phyloP scores from a whole-genome alignment of 1,140 invertebrate species.

The Euwallacea fornicatus region DNA sequence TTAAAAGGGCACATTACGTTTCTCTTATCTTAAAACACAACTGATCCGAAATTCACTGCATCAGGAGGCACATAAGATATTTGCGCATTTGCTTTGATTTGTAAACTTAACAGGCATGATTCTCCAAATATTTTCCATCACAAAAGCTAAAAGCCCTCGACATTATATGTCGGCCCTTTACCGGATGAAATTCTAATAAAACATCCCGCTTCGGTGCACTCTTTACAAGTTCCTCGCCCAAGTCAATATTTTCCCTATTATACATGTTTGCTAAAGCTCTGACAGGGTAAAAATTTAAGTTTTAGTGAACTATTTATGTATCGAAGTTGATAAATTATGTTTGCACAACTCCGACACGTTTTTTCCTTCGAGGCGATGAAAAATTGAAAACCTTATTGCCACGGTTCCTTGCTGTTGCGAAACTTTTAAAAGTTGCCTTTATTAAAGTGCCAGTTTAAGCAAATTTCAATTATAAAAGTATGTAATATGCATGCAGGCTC shows the following conservation, averaged over 20 bases:
- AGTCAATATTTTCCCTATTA: constrained; percentile 25
- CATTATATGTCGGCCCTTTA: neutral
- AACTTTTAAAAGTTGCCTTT: constrained; percentile 8
- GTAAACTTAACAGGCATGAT: too few relatives aligned
- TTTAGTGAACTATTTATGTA: constrained; percentile 21
- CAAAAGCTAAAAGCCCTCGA: too few relatives aligned
- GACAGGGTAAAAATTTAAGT: constrained; percentile 23
- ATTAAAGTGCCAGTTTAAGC: constrained; percentile 6
- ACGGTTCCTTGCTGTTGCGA: neutral
- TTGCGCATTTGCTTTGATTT: too few relatives aligned
- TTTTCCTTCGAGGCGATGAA: constrained; percentile 16
- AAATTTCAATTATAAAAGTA: constrained; percentile 6
- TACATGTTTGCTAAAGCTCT: constrained; percentile 20
- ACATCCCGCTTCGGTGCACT: constrained; percentile 17
- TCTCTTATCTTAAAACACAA: too few relatives aligned
- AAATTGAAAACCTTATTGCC: constrained; percentile 23
- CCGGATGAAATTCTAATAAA: constrained; percentile 19
- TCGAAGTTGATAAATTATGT: constrained; percentile 25
- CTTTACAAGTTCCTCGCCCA: constrained; percentile 13
- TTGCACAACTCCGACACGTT: constrained; percentile 15
- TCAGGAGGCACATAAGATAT: too few relatives aligned
- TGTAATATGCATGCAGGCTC: neutral
- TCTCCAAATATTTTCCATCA: too few relatives aligned
- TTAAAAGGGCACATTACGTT: too few relatives aligned
- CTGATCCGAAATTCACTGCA: too few relatives aligned